phyloP scores from a whole-genome alignment of 2,113 vertebrate genomes.

The Grus americana region DNA sequence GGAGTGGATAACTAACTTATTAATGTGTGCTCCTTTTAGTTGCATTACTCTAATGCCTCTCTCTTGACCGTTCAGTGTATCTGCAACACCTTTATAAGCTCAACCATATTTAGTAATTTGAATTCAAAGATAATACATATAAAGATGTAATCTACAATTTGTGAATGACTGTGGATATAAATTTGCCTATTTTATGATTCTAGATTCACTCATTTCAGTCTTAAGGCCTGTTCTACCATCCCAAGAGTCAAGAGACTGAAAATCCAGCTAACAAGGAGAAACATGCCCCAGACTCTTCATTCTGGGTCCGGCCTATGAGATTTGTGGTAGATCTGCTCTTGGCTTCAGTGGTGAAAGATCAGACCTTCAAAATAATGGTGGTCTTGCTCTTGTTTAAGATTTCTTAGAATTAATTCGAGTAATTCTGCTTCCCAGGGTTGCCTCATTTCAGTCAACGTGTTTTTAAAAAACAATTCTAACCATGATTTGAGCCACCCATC shows the following conservation, averaged over 20 bases:
- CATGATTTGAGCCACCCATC: not conserved
- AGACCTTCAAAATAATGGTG: not conserved
- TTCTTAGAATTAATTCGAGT: not conserved
- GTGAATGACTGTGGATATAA: not conserved
- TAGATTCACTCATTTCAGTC: not conserved
- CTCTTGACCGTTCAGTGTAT: not conserved
- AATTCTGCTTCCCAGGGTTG: not conserved
- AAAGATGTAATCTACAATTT: not conserved
- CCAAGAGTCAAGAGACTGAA: not conserved
- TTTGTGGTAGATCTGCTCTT: not conserved
- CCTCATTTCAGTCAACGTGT: not conserved
- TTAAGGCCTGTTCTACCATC: not conserved
- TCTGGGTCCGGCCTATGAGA: not conserved
- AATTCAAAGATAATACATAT: not conserved
- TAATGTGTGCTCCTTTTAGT: not conserved
- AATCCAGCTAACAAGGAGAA: not conserved
- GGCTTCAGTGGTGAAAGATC: not conserved
- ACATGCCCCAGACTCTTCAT: not conserved
- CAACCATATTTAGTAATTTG: not conserved
- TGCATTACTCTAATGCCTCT: not conserved
- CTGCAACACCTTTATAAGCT: not conserved
- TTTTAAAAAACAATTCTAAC: not conserved
- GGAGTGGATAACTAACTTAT: conserved; percentile 1
- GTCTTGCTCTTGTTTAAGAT: not conserved
- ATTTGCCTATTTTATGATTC: not conserved